Conservation (phyloP, 2,888 invertebrate genomes). For the Barypeithes pellucidus region DNA sequence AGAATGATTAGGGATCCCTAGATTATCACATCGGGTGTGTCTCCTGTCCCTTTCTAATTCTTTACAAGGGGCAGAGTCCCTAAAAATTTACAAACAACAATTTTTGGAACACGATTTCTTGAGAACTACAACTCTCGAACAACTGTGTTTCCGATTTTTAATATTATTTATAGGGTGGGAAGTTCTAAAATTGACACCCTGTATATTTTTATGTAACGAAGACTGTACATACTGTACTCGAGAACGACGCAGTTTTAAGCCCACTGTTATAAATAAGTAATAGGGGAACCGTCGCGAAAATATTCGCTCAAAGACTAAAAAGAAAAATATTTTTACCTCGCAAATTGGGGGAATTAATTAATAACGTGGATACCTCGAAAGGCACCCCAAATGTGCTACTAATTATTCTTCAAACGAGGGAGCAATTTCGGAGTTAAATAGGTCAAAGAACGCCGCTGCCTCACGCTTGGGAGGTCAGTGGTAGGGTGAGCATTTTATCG, state of each 20-base stretch:
- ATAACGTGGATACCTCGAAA: constrained; percentile 39
- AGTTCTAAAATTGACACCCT: too few relatives aligned
- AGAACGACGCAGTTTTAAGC: not conserved
- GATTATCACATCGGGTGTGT: too few relatives aligned
- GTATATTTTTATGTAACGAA: too few relatives aligned
- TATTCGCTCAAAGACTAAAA: constrained; percentile 37
- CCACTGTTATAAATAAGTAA: constrained; percentile 11
- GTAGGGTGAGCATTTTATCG: not conserved
- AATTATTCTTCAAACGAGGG: constrained; percentile 69
- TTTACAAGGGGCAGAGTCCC: too few relatives aligned
- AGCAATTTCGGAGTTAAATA: constrained; percentile 57
- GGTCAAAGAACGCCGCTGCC: constrained; percentile 40
- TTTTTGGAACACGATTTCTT: too few relatives aligned
- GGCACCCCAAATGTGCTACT: constrained; percentile 60
- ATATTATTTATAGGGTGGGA: too few relatives aligned
- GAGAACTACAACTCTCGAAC: too few relatives aligned
- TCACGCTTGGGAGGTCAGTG: constrained; percentile 22
- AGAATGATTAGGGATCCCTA: too few relatives aligned
- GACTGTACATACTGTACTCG: too few relatives aligned
- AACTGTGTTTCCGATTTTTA: too few relatives aligned
- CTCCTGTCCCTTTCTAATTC: too few relatives aligned
- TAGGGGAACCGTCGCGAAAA: constrained; percentile 15
- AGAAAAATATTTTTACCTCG: constrained; percentile 44
- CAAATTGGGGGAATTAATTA: constrained; percentile 45
- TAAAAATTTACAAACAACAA: too few relatives aligned